phyloP scores from a whole-genome alignment of 92 coral and sea anemone species.

The Palythoa grandiflora region DNA sequence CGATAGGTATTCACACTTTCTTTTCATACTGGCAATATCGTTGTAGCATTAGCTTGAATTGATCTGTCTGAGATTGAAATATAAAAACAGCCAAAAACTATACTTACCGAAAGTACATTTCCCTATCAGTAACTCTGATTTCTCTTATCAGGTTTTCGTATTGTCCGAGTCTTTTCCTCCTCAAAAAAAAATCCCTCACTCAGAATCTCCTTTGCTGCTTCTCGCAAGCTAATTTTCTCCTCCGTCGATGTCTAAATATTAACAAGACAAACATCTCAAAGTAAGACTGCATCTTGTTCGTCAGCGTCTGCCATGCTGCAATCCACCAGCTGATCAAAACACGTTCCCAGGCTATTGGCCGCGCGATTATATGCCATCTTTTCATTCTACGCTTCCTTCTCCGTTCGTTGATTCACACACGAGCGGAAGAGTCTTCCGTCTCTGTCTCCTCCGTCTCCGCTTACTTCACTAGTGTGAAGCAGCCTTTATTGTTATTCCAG shows the following conservation, averaged over 20 bases:
- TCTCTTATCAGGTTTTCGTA: neutral
- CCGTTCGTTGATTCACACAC: too few relatives aligned
- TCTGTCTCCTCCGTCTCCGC: too few relatives aligned
- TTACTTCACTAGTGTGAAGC: too few relatives aligned
- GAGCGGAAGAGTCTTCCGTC: too few relatives aligned
- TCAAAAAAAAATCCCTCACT: conserved; percentile 1
- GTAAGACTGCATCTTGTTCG: neutral
- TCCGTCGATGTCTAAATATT: neutral
- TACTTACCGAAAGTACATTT: neutral
- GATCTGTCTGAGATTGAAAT: neutral
- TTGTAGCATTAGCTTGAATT: conserved; percentile 3
- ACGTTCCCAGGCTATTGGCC: too few relatives aligned
- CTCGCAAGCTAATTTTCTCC: conserved; percentile 5
- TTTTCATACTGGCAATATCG: neutral
- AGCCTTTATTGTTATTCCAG: conserved; percentile 52
- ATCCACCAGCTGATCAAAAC: too few relatives aligned
- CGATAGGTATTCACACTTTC: conserved; percentile 4
- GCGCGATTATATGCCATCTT: too few relatives aligned
- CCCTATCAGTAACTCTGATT: neutral
- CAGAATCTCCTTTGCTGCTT: conserved; percentile 1
- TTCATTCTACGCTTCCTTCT: too few relatives aligned
- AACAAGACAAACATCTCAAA: neutral
- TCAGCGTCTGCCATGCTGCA: too few relatives aligned
- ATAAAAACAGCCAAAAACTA: conserved; percentile 2
- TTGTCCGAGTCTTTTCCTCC: conserved; percentile 7